These are phyloP conservation scores for Helleia helle DNA, from an alignment of 2,888 invertebrate genomes.

Conservation along the genomic window DNA sequence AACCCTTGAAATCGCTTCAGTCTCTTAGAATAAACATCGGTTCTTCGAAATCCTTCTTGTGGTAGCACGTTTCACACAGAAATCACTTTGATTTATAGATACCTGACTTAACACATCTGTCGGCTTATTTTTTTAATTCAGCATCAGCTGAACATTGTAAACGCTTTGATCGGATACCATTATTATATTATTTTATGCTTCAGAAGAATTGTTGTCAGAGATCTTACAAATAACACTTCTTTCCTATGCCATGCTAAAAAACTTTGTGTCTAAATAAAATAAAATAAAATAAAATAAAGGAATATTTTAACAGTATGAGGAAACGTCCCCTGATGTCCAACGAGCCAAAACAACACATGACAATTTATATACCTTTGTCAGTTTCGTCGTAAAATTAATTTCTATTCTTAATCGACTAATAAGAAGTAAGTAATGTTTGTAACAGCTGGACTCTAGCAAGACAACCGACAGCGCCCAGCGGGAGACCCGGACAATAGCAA, in stretches of 20 bases:
- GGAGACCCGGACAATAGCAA: slow-evolving; percentile 67
- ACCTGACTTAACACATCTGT: slow-evolving; percentile 39
- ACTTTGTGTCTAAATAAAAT: no score
- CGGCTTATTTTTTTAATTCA: slow-evolving; percentile 20
- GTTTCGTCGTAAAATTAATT: slow-evolving; percentile 36
- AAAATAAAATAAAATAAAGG: no score
- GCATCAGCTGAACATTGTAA: no score
- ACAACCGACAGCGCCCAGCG: slow-evolving; percentile 61
- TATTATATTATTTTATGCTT: no score
- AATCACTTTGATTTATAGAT: slow-evolving; percentile 51
- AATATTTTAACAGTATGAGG: no score
- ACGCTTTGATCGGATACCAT: no score
- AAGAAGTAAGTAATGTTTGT: slow-evolving; percentile 61
- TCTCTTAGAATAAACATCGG: slow-evolving; percentile 60
- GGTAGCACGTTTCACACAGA: slow-evolving; percentile 42
- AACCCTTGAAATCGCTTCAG: slow-evolving; percentile 50
- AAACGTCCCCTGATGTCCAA: no score
- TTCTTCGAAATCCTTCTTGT: slow-evolving; percentile 44
- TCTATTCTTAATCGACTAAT: slow-evolving; percentile 59
- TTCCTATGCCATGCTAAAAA: no score
- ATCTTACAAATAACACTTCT: no score
- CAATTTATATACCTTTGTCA: no score
- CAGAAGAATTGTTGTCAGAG: no score
- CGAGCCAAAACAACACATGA: no score
- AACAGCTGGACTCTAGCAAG: slow-evolving; percentile 67